These are phyloP conservation scores for Lutjanus campechanus DNA, from an alignment of 2,797 vertebrate genomes.

Conservation along the genomic window DNA sequence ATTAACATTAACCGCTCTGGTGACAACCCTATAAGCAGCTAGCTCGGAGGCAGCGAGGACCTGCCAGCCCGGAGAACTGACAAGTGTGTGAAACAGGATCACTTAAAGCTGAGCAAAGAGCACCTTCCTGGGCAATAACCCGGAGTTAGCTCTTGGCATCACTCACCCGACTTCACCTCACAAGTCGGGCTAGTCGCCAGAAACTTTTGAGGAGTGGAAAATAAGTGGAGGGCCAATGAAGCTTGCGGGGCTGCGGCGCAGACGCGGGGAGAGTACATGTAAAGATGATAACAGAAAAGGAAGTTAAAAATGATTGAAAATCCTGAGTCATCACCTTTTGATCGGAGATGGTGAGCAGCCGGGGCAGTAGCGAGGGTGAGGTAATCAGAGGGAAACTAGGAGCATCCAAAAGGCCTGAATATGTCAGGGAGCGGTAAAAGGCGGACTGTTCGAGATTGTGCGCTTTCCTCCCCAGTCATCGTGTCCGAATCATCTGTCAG, in stretches of 20 bases:
- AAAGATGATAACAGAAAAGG: constrained; percentile 21
- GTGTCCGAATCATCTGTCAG: constrained; percentile 67
- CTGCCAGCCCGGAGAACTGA: constrained; percentile 77
- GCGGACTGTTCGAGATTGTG: constrained; percentile 54
- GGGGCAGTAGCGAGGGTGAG: constrained; percentile 55
- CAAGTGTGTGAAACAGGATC: constrained; percentile 86
- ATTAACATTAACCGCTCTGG: constrained; percentile 69
- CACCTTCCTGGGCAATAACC: constrained; percentile 73
- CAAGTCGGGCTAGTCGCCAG: constrained; percentile 38
- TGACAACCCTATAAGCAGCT: constrained; percentile 78
- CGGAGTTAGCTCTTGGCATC: constrained; percentile 54
- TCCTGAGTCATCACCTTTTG: constrained; percentile 68
- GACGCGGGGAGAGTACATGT: not conserved
- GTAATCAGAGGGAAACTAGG: constrained; percentile 72
- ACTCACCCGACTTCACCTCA: constrained; percentile 68
- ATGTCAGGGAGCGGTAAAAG: constrained; percentile 71
- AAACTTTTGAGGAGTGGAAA: constrained; percentile 52
- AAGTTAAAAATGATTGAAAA: constrained; percentile 66
- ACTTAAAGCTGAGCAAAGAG: constrained; percentile 73
- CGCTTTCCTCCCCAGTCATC: constrained; percentile 56
- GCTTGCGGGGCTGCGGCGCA: not conserved
- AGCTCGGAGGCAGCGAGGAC: constrained; percentile 73
- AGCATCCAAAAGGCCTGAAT: constrained; percentile 74
- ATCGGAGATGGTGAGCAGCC: constrained; percentile 54
- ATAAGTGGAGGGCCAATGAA: constrained; percentile 17